Base-by-base conservation (phyloP, 2,113 vertebrate species). In the Regulus satrapa region DNA sequence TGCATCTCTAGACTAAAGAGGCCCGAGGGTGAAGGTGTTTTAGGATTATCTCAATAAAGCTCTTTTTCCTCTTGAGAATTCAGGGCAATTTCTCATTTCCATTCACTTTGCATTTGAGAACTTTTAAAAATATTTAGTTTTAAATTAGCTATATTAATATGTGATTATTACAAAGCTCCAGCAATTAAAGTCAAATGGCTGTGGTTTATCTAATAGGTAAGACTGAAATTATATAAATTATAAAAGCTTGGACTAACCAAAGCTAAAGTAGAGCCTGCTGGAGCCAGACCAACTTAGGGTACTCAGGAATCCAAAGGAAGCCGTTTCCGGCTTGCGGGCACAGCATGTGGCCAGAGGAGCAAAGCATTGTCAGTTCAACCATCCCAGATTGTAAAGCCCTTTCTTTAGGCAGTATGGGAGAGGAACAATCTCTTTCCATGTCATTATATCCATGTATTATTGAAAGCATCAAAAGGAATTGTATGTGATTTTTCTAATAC, bases 141-240 rank as follows among this genome's bases (percentile, higher is more conserved):
- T 14, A 64, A 75, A 52, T 21, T 1, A 86, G 46, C 15, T 56
- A 1, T 10, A 61, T 72, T 72, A 84, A 38, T 14, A 63, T 25
- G 38, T 20, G 41, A 79, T 58, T 90, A 66, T 54, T 76, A 36
- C 40, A n/a, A 4, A 72, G 12, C 18, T 14, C 12, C 32, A 75
- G 45, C 45, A 76, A n/a, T 32, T 48, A 25, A 10, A 58, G 12
- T 23, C 29, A 10, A 32, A 55, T 25, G 56, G 18, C 15, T 51
- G 43, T 18, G 20, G 28, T 89, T 78, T 48, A 59, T 67, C 46
- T 40, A 24, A 56, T 10, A 66, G 31, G 32, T 41, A 26, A 49
- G 29, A 66, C 4, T 74, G 14, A 71, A 76, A 52, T 8, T 0
- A 72, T 21, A n/a, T 4, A n/a, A 71, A 55, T 12, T 1, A 5